Evolutionary conservation across 2,797 vertebrate genomes (phyloP).

Genomic region (Channa striata): DNA sequence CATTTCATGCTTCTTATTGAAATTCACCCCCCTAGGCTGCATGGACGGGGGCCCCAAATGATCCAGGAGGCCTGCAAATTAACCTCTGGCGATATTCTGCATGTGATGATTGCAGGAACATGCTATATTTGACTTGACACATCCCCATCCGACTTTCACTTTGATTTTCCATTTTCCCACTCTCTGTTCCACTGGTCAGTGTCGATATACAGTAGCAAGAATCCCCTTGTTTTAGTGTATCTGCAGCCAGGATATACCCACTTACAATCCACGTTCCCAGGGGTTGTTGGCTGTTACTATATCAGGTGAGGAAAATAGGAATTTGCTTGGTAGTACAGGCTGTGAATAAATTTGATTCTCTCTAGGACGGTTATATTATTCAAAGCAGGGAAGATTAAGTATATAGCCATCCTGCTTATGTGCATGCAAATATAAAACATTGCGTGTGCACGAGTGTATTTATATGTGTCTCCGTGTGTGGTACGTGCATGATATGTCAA

Average conservation of each 20-base stretch:
- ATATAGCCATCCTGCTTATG: constrained; percentile 48
- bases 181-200: constrained; percentile 50
- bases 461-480: constrained; percentile 34
- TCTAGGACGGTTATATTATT: constrained; percentile 70
- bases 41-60: constrained; percentile 60
- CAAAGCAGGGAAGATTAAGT: constrained; percentile 75
- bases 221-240: constrained; percentile 50
- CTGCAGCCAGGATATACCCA: constrained; percentile 23
- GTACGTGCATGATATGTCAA: constrained; percentile 41
- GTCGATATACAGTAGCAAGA: constrained; percentile 37
- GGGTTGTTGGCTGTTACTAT: constrained; percentile 61
- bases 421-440: constrained; percentile 31
- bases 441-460: constrained; percentile 43
- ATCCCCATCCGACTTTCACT: constrained; percentile 66
- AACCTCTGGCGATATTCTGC: constrained; percentile 55
- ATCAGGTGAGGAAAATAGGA: constrained; percentile 73
- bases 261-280: constrained; percentile 44
- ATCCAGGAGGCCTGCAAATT: constrained; percentile 66
- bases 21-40: constrained; percentile 68
- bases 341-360: constrained; percentile 73
- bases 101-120: constrained; percentile 58
- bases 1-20: constrained; percentile 76
- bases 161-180: constrained; percentile 66
- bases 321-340: constrained; percentile 59
- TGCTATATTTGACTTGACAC: constrained; percentile 64